A percentile compares a stretch with the other conserved stretches of the same genome.
Conservation (phyloP, 2,888 invertebrate genomes). For the Micropterix aruncella region DNA sequence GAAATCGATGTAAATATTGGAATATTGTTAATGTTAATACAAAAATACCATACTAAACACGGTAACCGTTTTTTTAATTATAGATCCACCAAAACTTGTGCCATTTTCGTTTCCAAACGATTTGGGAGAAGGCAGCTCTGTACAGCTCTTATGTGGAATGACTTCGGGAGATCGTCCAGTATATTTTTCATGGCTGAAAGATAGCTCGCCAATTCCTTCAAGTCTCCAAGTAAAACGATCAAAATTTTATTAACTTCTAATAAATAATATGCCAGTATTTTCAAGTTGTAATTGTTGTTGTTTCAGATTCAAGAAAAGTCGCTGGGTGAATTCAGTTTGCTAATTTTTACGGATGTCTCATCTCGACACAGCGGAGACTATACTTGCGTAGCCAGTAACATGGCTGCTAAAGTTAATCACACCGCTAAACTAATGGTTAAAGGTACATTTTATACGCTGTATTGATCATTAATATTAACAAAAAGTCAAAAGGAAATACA, state of each 20-base stretch:
- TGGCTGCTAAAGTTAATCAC: conserved; percentile 55
- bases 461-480: background rate
- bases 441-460: conserved; percentile 29
- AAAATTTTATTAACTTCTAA: no score
- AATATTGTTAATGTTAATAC: no score
- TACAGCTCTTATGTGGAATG: conserved; percentile 69
- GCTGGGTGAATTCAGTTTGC: conserved; percentile 53
- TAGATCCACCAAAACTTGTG: conserved; percentile 72
- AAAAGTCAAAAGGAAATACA: background rate
- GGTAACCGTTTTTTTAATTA: no score
- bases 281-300: no score
- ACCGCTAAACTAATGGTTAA: conserved; percentile 57
- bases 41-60: no score
- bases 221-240: conserved; percentile 41
- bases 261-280: background rate
- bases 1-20: no score
- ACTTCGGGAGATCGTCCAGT: conserved; percentile 60
- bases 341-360: conserved; percentile 56
- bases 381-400: conserved; percentile 58
- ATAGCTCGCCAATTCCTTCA: conserved; percentile 46
- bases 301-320: conserved; percentile 50
- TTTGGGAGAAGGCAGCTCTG: conserved; percentile 68
- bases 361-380: conserved; percentile 57
- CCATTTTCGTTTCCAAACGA: conserved; percentile 72
- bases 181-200: conserved; percentile 56